These are phyloP conservation scores for Philereme transversata DNA, from an alignment of 2,888 invertebrate species.

Conservation along the genomic window DNA sequence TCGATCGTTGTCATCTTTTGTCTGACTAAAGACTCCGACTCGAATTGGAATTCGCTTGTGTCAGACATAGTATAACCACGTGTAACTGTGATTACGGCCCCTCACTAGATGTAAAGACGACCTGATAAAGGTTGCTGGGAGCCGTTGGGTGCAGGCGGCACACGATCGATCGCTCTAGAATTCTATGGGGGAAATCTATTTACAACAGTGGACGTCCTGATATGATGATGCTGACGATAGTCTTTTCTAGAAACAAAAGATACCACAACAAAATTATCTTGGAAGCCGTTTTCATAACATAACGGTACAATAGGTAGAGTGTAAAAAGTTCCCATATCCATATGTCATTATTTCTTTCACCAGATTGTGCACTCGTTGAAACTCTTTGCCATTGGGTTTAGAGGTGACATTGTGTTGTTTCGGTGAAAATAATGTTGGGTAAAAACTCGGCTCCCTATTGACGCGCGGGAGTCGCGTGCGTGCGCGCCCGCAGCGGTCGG, in stretches of 20 bases:
- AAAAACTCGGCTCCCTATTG: slow-evolving; percentile 59
- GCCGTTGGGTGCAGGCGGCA: no score
- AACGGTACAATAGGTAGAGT: slow-evolving; percentile 65
- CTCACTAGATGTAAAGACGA: no score
- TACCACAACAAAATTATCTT: slow-evolving; percentile 48
- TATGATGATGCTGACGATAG: no score
- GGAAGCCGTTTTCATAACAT: slow-evolving; percentile 72
- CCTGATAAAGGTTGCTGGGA: no score
- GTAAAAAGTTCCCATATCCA: slow-evolving; percentile 2
- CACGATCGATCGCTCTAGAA: no score
- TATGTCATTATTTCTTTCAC: slow-evolving; percentile 5
- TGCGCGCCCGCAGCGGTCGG: slow-evolving; percentile 66
- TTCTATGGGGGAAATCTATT: no score
- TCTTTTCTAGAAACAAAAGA: no score
- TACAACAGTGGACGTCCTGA: no score
- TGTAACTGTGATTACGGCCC: no score
- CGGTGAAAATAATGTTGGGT: slow-evolving; percentile 17
- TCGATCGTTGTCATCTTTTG: slow-evolving; percentile 75
- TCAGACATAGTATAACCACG: slow-evolving; percentile 35
- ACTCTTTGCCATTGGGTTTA: slow-evolving; percentile 40
- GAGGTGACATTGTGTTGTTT: slow-evolving; percentile 46
- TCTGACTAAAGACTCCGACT: slow-evolving; percentile 54
- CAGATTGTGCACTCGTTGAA: slow-evolving; percentile 2
- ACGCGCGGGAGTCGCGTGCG: slow-evolving; percentile 70
- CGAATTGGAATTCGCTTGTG: slow-evolving; percentile 49